phyloP scores from a whole-genome alignment of 2,797 vertebrate genomes.

The Bothrops alternatus region DNA sequence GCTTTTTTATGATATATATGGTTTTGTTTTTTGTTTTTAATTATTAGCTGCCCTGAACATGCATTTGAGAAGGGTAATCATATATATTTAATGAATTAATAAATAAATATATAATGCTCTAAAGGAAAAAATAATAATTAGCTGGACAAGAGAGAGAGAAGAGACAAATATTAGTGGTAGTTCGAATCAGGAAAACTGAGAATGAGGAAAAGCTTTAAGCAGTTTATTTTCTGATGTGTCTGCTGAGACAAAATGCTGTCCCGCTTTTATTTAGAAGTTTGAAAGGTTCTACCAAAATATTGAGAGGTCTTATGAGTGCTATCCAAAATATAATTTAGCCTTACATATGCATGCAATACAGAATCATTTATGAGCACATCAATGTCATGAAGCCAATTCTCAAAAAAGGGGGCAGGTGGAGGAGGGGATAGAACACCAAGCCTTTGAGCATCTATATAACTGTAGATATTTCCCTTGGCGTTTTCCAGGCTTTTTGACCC shows the following conservation, averaged over 20 bases:
- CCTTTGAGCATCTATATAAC: background rate
- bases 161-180: background rate
- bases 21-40: background rate
- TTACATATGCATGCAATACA: background rate
- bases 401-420: background rate
- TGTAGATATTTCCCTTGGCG: background rate
- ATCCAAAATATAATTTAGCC: background rate
- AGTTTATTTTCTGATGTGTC: background rate
- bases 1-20: background rate
- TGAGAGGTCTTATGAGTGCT: background rate
- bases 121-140: background rate
- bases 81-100: background rate
- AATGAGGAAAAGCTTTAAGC: background rate
- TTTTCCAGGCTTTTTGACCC: background rate
- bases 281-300: background rate
- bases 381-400: background rate
- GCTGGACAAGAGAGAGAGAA: background rate
- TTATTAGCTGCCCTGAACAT: background rate
- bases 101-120: background rate
- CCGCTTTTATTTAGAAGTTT: background rate
- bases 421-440: background rate
- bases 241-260: background rate
- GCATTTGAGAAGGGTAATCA: background rate
- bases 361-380: background rate
- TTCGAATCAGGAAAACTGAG: background rate